Base-by-base conservation (phyloP, 2,888 invertebrate genomes). In the Lasius platythorax region DNA sequence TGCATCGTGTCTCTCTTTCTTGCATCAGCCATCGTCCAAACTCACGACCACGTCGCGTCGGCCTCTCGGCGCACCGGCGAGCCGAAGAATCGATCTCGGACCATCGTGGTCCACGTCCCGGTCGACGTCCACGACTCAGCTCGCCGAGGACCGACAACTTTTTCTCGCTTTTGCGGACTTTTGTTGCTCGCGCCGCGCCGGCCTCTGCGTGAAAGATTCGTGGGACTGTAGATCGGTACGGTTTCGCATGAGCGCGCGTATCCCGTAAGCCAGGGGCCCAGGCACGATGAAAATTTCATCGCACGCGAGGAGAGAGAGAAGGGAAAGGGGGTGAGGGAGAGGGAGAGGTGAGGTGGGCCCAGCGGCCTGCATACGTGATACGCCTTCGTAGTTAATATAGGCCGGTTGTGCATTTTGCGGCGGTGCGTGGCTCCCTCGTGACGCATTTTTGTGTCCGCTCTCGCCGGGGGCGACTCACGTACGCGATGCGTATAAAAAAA, bases 301-400 rank as follows among this genome's bases (percentile, higher is more conserved):
- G 91, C 88, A 91, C 90, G 89, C 88, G 79, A 84, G 85, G 81
- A 82, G 85, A 85, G 53, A 53, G 53, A 50, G n/a, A 50, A 53
- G 50, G n/a, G 50, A 53, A n/a, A 46, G 46, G 18, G 11, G 6
- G 6, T 0, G n/a, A 8, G 53, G 18, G 8, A n/a, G n/a, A 8
- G 50, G 83, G 87, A 86, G 87, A 78, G 87, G 84, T 72, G 75
- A 84, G 83, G 70, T 37, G 63, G 50, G 82, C 87, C 90, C 91
- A 86, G 72, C 88, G 92, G 89, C 89, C 91, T 92, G 92, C 93
- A 93, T 92, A 91, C 91, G 88, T 92, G 92, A 92, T 93, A 84
- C 70, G 82, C 87, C 86, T 89, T 93, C 90, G 91, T 91, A 93
- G 90, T 90, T 93, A 91, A 93, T 92, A 92, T 92, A 91, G 91